Conservation (phyloP, 92 coral and sea anemone genomes). For the Scolanthus callimorphus region DNA sequence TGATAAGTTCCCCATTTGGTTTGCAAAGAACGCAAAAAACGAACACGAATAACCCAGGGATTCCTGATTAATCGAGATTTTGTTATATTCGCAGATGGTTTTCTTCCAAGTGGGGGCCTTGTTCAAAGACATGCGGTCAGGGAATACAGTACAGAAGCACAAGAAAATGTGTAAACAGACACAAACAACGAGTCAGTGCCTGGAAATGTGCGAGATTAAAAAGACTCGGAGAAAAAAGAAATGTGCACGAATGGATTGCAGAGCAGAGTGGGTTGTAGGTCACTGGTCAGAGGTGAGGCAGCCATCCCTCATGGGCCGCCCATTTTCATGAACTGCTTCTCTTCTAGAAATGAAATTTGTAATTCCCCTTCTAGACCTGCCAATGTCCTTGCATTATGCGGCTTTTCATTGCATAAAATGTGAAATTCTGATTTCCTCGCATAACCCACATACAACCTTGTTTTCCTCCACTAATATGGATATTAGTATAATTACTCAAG, state of each 20-base stretch:
- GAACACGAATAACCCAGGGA: neutral
- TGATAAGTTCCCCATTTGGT: too few species aligned
- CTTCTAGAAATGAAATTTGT: too few species aligned
- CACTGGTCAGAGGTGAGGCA: conserved; percentile 53
- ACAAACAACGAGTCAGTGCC: conserved; percentile 14
- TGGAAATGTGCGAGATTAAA: conserved; percentile 27
- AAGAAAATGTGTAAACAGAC: conserved; percentile 25
- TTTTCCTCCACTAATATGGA: neutral
- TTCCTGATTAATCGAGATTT: neutral
- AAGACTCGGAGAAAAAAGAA: conserved; percentile 15
- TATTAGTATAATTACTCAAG: too few species aligned
- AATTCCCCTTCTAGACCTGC: too few species aligned
- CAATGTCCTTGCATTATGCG: too few species aligned
- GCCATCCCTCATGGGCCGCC: too few species aligned
- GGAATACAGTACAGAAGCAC: conserved; percentile 21
- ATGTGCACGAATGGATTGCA: conserved; percentile 38
- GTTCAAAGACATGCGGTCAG: conserved; percentile 40
- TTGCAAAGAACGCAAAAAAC: too few species aligned
- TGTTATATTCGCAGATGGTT: conserved; percentile 24
- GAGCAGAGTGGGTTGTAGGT: conserved; percentile 42
- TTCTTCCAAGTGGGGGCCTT: conserved; percentile 24
- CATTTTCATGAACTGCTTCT: too few species aligned
- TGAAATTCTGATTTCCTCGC: too few species aligned
- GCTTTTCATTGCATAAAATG: too few species aligned
- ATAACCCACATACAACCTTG: too few species aligned